Conservation (phyloP, 2,888 invertebrate genomes). For the Mythimna albipuncta region DNA sequence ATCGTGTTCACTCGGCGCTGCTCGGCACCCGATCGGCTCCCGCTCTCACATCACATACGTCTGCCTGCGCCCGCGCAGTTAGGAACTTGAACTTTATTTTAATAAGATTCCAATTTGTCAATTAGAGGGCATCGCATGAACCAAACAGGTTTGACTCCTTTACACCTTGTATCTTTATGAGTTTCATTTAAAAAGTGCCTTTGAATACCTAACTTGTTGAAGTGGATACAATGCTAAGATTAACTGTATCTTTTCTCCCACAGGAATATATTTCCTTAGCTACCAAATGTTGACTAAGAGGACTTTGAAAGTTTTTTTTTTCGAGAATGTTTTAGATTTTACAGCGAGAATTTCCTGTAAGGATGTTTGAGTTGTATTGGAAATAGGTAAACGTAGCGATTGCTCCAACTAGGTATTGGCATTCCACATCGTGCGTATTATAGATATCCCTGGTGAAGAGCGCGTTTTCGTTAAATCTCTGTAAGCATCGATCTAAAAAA, state of each 20-base stretch:
- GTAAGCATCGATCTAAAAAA: too few species aligned
- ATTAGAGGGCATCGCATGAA: conserved; percentile 91
- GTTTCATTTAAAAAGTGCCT: conserved; percentile 78
- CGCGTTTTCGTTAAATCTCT: too few species aligned
- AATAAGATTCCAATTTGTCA: conserved; percentile 94
- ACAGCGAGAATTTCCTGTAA: not conserved
- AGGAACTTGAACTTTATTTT: conserved; percentile 91
- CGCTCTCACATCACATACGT: conserved; percentile 80
- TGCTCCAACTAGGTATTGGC: not conserved
- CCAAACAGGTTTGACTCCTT: conserved; percentile 88
- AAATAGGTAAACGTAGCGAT: not conserved
- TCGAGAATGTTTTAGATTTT: not conserved
- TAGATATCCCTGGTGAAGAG: too few species aligned
- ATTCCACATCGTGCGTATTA: too few species aligned
- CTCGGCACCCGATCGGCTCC: conserved; percentile 85
- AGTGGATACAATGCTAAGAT: conserved; percentile 57
- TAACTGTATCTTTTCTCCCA: conserved; percentile 13
- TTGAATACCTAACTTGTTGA: conserved; percentile 71
- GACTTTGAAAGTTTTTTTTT: not conserved
- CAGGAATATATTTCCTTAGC: conserved; percentile 6
- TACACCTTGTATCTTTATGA: conserved; percentile 84
- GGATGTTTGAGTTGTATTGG: not conserved
- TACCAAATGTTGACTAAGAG: conserved; percentile 4
- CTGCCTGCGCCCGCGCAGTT: conserved; percentile 81
- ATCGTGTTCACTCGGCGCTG: conserved; percentile 84